Conservation (phyloP, 1,140 invertebrate genomes). For the Halesus radiatus region DNA sequence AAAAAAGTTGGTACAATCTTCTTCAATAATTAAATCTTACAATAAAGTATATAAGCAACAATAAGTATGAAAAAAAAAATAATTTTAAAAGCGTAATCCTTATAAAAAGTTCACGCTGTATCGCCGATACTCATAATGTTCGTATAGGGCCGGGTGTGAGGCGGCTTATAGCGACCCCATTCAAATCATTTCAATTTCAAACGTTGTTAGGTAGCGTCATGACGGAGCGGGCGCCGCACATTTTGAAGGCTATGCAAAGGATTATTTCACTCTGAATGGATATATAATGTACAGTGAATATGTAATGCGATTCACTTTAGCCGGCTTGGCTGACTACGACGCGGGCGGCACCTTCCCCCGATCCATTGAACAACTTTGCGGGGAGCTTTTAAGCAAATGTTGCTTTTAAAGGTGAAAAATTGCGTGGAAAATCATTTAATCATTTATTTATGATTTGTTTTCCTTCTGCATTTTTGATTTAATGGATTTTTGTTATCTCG, state of each 20-base stretch:
- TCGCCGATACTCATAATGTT: conserved; percentile 52
- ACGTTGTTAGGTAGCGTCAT: conserved; percentile 57
- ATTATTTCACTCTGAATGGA: conserved; percentile 59
- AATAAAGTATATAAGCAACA: too few species aligned
- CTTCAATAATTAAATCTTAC: too few species aligned
- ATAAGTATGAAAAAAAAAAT: too few species aligned
- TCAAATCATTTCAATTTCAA: conserved; percentile 59
- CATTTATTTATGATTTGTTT: neutral
- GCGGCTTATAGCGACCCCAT: conserved; percentile 56
- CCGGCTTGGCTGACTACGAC: conserved; percentile 45
- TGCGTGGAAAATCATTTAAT: too few species aligned
- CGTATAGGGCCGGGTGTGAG: conserved; percentile 44
- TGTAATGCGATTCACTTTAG: conserved; percentile 56
- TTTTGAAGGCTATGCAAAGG: conserved; percentile 55
- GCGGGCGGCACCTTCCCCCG: conserved; percentile 39
- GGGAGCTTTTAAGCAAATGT: conserved; percentile 34
- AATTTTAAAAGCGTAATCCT: too few species aligned
- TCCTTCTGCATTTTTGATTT: too few species aligned
- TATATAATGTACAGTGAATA: conserved; percentile 58
- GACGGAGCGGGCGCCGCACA: conserved; percentile 52
- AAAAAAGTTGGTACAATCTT: too few species aligned
- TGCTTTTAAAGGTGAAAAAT: conserved; percentile 27
- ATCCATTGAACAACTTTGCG: conserved; percentile 6
- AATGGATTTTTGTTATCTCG: too few species aligned
- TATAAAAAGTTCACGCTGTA: conserved; percentile 35